A percentile compares a stretch with the other conserved stretches of the same genome.
These are phyloP conservation scores for Bombus breviceps DNA, from an alignment of 1,140 invertebrate genomes.

Conservation along the genomic window DNA sequence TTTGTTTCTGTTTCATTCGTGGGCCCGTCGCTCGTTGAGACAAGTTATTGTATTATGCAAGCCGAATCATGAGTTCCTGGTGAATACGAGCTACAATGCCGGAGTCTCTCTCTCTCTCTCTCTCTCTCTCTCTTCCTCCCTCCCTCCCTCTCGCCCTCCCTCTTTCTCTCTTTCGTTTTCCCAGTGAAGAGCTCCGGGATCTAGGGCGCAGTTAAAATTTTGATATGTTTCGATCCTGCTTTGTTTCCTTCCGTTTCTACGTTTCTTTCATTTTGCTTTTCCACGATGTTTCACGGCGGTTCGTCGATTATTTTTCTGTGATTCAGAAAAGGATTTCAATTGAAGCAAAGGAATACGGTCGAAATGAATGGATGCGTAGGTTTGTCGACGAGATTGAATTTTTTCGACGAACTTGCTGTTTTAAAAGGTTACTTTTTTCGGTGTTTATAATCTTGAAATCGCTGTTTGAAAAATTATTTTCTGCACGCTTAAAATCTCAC, in stretches of 20 bases:
- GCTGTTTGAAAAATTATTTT: too few relatives aligned
- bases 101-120: too few relatives aligned
- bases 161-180: background rate
- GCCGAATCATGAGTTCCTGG: constrained; percentile 24
- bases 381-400: background rate
- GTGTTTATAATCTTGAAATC: too few relatives aligned
- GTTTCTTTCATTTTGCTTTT: background rate
- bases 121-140: too few relatives aligned
- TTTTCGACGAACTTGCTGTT: too few relatives aligned
- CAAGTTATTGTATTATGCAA: constrained; percentile 51
- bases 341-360: too few relatives aligned
- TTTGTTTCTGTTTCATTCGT: constrained; percentile 45
- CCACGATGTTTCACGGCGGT: background rate
- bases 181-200: background rate
- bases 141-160: too few relatives aligned
- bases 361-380: background rate
- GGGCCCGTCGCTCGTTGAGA: constrained; percentile 21
- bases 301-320: too few relatives aligned
- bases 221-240: constrained; percentile 29
- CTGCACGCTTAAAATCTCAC: too few relatives aligned
- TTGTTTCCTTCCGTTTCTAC: background rate
- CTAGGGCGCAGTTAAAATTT: constrained; percentile 31
- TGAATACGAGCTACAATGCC: background rate
- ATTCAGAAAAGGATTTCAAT: too few relatives aligned
- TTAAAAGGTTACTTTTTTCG: too few relatives aligned